These are phyloP conservation scores for Sarcophaga variegata DNA, from an alignment of 2,888 invertebrate genomes.

Conservation along the genomic window DNA sequence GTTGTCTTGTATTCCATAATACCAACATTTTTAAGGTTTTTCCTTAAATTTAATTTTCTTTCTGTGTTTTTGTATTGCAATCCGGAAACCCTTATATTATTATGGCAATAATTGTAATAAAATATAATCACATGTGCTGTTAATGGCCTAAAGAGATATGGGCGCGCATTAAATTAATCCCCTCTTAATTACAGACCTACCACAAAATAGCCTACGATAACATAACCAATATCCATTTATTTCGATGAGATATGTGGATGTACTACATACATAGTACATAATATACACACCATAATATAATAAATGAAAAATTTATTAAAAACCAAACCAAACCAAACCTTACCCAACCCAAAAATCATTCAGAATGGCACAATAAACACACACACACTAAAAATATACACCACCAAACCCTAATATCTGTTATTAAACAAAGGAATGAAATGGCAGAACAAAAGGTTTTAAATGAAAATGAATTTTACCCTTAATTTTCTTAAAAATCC, in stretches of 20 bases:
- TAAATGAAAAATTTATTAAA: neutral
- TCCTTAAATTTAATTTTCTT: no score
- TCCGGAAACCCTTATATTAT: no score
- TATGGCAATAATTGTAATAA: neutral
- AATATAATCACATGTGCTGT: conserved; percentile 32
- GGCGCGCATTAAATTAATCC: conserved; percentile 40
- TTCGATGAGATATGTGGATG: neutral
- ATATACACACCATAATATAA: no score
- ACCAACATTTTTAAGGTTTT: no score
- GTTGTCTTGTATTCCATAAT: no score
- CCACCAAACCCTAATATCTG: conserved; percentile 9
- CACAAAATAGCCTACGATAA: conserved; percentile 15
- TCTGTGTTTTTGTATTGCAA: no score
- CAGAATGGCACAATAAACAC: neutral
- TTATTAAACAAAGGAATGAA: conserved; percentile 18
- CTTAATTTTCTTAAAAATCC: conserved; percentile 22
- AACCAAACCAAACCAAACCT: conserved; percentile 41
- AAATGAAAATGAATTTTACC: conserved; percentile 23
- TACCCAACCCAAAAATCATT: conserved; percentile 55
- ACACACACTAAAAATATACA: conserved; percentile 15
- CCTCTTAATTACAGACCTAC: conserved; percentile 31
- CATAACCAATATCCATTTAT: neutral
- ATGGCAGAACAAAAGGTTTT: neutral
- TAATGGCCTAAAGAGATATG: conserved; percentile 31
- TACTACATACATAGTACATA: no score